Evolutionary conservation across 2,888 invertebrate genomes (phyloP).

Genomic region (Melanchra persicariae): DNA sequence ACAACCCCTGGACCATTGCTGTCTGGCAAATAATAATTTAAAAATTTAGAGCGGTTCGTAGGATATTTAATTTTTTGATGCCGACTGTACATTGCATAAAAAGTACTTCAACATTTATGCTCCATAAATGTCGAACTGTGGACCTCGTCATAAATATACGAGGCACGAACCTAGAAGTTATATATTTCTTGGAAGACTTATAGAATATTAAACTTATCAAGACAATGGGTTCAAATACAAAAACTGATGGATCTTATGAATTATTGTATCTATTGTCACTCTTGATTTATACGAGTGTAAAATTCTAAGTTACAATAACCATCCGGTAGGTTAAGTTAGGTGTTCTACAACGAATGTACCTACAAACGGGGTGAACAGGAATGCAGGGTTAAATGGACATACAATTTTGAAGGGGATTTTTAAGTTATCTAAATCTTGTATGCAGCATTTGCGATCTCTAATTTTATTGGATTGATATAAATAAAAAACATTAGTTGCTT

Average conservation of each 20-base stretch:
- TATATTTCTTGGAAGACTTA: constrained; percentile 52
- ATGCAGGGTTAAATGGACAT: no score
- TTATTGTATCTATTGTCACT: constrained; percentile 14
- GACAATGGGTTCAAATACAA: constrained; percentile 37
- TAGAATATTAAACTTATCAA: constrained; percentile 51
- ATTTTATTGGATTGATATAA: no score
- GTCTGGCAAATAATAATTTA: not conserved
- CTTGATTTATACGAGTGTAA: constrained; percentile 16
- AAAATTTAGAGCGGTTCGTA: not conserved
- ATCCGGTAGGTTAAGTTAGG: not conserved
- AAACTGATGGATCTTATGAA: constrained; percentile 16
- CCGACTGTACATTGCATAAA: constrained; percentile 30
- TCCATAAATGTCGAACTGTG: constrained; percentile 44
- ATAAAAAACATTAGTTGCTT: no score
- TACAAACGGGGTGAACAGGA: no score
- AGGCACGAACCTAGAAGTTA: constrained; percentile 46
- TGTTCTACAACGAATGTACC: no score
- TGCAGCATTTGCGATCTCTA: no score
- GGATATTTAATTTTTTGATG: not conserved
- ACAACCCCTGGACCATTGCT: not conserved
- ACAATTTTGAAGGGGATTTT: no score
- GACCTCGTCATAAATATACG: constrained; percentile 55
- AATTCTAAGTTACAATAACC: not conserved
- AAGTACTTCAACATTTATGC: constrained; percentile 47
- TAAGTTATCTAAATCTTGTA: no score